These are phyloP conservation scores for Chaenodraco wilsoni DNA, from an alignment of 2,797 vertebrate genomes.

Conservation along the genomic window DNA sequence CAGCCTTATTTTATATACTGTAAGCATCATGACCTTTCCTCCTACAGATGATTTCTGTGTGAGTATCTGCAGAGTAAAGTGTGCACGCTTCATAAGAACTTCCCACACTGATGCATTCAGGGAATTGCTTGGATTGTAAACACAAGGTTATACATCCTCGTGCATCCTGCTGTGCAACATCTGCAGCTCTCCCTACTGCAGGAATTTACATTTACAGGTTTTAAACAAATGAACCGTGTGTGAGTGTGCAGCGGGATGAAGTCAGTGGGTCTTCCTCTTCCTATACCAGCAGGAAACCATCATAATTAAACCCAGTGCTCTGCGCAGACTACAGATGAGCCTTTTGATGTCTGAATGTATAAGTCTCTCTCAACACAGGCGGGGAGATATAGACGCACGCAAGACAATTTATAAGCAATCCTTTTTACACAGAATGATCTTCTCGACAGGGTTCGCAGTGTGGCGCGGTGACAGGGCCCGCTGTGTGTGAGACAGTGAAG, in stretches of 20 bases:
- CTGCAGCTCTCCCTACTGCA: background rate
- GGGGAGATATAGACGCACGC: background rate
- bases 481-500: constrained; percentile 23
- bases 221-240: constrained; percentile 27
- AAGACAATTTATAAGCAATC: constrained; percentile 30
- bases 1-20: background rate
- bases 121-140: background rate
- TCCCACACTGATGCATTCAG: background rate
- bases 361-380: constrained; percentile 3
- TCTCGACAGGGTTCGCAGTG: constrained; percentile 30
- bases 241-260: background rate
- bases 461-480: constrained; percentile 19
- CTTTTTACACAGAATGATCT: constrained; percentile 55
- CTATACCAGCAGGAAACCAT: constrained; percentile 37
- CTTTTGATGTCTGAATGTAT: constrained; percentile 37
- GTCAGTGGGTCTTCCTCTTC: constrained; percentile 15
- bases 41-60: background rate
- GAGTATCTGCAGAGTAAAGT: background rate
- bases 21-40: background rate
- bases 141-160: background rate
- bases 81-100: background rate
- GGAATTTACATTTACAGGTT: constrained; percentile 31
- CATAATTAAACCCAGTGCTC: constrained; percentile 54
- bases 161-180: background rate
- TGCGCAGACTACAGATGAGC: constrained; percentile 10